Conservation (phyloP, 2,797 vertebrate genomes). For the Cirrhinus molitorella region DNA sequence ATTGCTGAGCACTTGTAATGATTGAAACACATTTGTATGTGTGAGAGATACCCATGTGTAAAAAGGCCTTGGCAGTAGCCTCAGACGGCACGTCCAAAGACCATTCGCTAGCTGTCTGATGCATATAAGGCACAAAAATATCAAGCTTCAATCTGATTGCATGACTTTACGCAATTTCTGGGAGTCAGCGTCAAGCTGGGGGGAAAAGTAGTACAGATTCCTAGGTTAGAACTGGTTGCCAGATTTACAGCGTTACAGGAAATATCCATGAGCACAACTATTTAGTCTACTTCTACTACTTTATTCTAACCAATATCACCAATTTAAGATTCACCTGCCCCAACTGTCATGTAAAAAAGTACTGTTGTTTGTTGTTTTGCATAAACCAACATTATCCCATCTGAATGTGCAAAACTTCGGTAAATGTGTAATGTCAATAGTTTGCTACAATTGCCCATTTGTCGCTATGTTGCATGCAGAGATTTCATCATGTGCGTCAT, state of each 20-base stretch:
- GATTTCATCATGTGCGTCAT: not conserved
- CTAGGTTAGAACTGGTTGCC: not conserved
- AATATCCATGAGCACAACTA: not conserved
- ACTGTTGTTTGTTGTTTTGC: not conserved
- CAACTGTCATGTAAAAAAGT: not conserved
- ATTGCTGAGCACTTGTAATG: slow-evolving; percentile 16
- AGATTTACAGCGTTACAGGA: not conserved
- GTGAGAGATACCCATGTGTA: slow-evolving; percentile 6
- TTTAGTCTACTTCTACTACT: too few relatives aligned
- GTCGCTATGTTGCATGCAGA: not conserved
- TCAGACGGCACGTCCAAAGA: not conserved
- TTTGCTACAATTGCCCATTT: not conserved
- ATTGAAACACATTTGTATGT: slow-evolving; percentile 30
- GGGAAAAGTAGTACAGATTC: not conserved
- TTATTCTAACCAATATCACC: not conserved
- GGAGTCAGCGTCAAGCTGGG: not conserved
- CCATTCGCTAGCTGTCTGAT: not conserved
- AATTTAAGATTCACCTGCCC: not conserved
- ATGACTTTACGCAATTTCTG: not conserved
- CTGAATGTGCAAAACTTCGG: not conserved
- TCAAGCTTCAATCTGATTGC: not conserved
- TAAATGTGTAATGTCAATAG: not conserved
- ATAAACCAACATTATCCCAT: not conserved
- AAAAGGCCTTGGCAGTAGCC: not conserved
- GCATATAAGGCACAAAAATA: not conserved